These are phyloP conservation scores for Perccottus glenii DNA, from an alignment of 2,113 vertebrate genomes.

Conservation along the genomic window DNA sequence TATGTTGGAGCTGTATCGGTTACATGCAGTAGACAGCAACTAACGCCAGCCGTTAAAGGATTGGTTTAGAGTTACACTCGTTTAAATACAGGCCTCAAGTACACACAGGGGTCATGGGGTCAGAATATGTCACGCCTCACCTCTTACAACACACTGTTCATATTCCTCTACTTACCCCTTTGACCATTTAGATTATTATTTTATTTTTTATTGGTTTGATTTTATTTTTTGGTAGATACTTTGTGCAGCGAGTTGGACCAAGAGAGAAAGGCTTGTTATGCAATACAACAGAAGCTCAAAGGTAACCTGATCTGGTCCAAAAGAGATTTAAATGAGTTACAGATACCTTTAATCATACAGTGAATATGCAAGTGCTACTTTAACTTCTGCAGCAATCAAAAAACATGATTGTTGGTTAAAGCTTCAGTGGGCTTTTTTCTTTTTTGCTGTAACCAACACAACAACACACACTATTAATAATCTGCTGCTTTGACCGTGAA, in stretches of 20 bases:
- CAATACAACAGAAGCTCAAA: conserved; percentile 96
- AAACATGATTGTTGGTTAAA: too few relatives aligned
- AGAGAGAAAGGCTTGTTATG: conserved; percentile 91
- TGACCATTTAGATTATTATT: conserved; percentile 25
- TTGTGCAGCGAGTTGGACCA: conserved; percentile 94
- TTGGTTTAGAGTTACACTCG: conserved; percentile 70
- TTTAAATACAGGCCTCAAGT: conserved; percentile 75
- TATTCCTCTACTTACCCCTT: conserved; percentile 16
- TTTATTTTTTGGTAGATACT: conserved; percentile 81
- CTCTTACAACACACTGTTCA: conserved; percentile 19
- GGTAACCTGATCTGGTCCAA: conserved; percentile 79
- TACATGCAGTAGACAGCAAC: conserved; percentile 75
- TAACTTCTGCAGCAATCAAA: conserved; percentile 12
- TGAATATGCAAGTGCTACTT: conserved; percentile 81
- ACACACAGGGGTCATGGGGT: conserved; percentile 69
- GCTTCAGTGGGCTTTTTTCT: too few relatives aligned
- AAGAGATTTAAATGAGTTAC: conserved; percentile 4
- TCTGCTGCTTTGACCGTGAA: too few relatives aligned
- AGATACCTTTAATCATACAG: conserved; percentile 8
- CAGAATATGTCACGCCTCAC: conserved; percentile 45
- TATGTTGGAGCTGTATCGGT: conserved; percentile 70
- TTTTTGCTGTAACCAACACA: too few relatives aligned
- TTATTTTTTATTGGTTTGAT: conserved; percentile 22
- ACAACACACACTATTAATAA: too few relatives aligned
- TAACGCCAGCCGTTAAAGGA: conserved; percentile 72